A percentile compares a stretch with the other conserved stretches of the same genome.
Conservation (phyloP, 1,140 invertebrate species). For the Caerostris extrusa region DNA sequence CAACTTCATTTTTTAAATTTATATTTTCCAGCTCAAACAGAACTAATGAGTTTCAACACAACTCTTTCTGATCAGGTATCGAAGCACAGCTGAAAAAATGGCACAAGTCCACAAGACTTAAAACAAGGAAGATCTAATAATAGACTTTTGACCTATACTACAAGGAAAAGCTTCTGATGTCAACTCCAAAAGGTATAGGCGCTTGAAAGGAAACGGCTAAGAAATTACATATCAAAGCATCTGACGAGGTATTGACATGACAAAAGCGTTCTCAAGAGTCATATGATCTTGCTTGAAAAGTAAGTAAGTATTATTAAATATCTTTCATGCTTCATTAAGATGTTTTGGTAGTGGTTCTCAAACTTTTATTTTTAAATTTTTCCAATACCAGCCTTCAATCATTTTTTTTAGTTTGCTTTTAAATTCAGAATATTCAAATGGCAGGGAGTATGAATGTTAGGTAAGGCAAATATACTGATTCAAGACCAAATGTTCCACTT, state of each 20-base stretch:
- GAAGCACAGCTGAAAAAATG: constrained; percentile 80
- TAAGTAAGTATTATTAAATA: constrained; percentile 71
- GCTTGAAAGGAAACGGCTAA: constrained; percentile 85
- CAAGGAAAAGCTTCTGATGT: constrained; percentile 88
- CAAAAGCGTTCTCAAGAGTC: constrained; percentile 83
- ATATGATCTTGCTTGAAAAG: constrained; percentile 90
- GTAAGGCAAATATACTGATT: no score
- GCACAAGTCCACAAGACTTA: constrained; percentile 79
- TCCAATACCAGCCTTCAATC: no score
- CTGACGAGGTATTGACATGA: constrained; percentile 83
- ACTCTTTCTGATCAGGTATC: constrained; percentile 80
- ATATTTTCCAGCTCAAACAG: constrained; percentile 77
- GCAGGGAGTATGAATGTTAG: no score
- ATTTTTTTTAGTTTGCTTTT: no score
- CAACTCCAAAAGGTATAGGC: constrained; percentile 88
- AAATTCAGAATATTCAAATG: no score
- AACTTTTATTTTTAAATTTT: no score
- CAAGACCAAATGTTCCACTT: no score
- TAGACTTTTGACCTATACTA: constrained; percentile 88
- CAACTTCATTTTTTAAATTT: constrained; percentile 24
- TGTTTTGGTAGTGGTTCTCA: no score
- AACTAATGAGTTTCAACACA: constrained; percentile 69
- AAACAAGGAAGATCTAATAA: constrained; percentile 84
- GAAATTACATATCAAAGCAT: constrained; percentile 88
- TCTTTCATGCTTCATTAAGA: no score